These are phyloP conservation scores for Rhorus exstirpatorius DNA, from an alignment of 2,888 invertebrate species.

Conservation along the genomic window DNA sequence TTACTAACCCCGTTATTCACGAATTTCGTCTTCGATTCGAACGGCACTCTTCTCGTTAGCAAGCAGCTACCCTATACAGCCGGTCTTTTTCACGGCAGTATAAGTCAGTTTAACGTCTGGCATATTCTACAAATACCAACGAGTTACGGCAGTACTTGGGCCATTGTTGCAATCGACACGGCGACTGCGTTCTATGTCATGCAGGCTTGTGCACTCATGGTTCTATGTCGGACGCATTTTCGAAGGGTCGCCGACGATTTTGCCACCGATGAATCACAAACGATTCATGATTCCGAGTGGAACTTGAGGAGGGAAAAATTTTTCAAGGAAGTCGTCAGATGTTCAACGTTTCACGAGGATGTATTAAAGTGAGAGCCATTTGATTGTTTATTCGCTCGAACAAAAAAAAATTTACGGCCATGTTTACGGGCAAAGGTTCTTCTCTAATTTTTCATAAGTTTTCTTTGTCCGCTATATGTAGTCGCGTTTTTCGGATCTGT, in stretches of 20 bases:
- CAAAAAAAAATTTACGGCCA: not conserved
- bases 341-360: constrained; percentile 66
- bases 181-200: constrained; percentile 57
- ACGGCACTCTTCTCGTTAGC: constrained; percentile 60
- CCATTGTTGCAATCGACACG: constrained; percentile 61
- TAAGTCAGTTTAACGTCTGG: constrained; percentile 51
- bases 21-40: constrained; percentile 38
- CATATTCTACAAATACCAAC: constrained; percentile 61
- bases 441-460: not conserved
- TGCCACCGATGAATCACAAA: not conserved
- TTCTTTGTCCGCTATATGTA: not conserved
- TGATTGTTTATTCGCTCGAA: not conserved
- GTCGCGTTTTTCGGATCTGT: not conserved
- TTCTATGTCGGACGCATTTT: constrained; percentile 37
- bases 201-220: constrained; percentile 64
- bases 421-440: not conserved
- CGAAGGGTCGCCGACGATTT: constrained; percentile 25
- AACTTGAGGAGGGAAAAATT: constrained; percentile 1
- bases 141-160: constrained; percentile 32
- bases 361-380: constrained; percentile 69
- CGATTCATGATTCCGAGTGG: constrained; percentile 6
- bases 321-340: constrained; percentile 38
- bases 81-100: constrained; percentile 64
- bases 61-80: constrained; percentile 59
- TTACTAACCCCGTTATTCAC: constrained; percentile 47